These are phyloP conservation scores for Rutilus rutilus DNA, from an alignment of 2,113 vertebrate species.

Conservation along the genomic window DNA sequence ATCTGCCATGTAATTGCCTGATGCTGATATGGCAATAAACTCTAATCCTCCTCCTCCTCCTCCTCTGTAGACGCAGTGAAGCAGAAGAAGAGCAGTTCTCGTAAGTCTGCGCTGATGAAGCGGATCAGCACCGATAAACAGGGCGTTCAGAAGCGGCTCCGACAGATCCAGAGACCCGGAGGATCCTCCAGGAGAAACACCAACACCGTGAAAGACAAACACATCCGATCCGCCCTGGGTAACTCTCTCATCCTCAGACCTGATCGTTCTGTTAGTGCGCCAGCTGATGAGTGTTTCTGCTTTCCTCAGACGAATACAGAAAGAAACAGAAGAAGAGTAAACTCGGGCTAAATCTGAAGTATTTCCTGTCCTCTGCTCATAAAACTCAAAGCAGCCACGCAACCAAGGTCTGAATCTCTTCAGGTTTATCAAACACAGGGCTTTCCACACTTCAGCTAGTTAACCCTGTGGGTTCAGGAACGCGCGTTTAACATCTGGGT, in stretches of 20 bases:
- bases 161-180: slow-evolving; percentile 66
- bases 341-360: slow-evolving; percentile 68
- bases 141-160: slow-evolving; percentile 70
- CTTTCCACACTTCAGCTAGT: no score
- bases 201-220: slow-evolving; percentile 77
- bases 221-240: slow-evolving; percentile 74
- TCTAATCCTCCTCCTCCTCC: no score
- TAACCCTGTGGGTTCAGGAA: no score
- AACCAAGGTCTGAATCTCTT: slow-evolving; percentile 60
- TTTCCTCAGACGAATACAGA: slow-evolving; percentile 71
- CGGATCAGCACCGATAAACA: slow-evolving; percentile 71
- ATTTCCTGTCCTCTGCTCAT: slow-evolving; percentile 61
- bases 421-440: no score
- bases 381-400: slow-evolving; percentile 60
- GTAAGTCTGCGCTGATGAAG: slow-evolving; percentile 59
- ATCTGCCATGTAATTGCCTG: no score
- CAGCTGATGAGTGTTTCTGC: slow-evolving; percentile 10
- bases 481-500: no score
- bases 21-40: no score
- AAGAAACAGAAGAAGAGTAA: slow-evolving; percentile 73
- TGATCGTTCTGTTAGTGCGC: accelerated
- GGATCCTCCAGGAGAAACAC: slow-evolving; percentile 57
- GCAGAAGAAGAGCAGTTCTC: slow-evolving; percentile 51
- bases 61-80: slow-evolving; percentile 17
- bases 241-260: background rate